A percentile compares a stretch with the other conserved stretches of the same genome.
These are phyloP conservation scores for Heterocephalus glaber DNA, from an alignment of 2,113 vertebrate genomes.

Conservation along the genomic window DNA sequence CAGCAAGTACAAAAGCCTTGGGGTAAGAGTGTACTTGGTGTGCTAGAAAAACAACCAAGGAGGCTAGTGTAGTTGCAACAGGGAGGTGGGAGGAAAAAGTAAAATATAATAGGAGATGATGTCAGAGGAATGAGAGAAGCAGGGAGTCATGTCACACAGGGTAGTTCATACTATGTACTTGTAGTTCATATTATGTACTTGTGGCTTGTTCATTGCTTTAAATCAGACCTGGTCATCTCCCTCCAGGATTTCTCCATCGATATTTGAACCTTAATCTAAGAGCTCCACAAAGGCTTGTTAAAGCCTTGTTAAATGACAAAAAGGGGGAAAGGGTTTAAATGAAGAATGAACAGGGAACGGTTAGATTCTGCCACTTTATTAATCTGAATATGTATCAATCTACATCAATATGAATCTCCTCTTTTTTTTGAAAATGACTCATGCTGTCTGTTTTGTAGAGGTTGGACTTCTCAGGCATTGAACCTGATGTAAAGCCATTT, in stretches of 20 bases:
- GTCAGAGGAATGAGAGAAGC: background rate
- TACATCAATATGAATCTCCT: background rate
- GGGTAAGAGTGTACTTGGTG: background rate
- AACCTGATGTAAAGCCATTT: slow-evolving; percentile 96
- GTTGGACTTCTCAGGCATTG: slow-evolving; percentile 96
- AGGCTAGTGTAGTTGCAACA: background rate
- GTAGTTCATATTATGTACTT: background rate
- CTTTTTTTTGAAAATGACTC: slow-evolving; percentile 63
- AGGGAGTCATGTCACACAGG: background rate
- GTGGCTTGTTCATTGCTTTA: background rate
- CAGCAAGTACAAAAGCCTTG: slow-evolving; percentile 30
- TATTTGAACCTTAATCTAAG: background rate
- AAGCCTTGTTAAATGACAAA: background rate
- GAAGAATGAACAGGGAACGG: background rate
- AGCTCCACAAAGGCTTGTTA: background rate
- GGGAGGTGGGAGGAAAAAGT: background rate
- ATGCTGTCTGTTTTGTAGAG: slow-evolving; percentile 86
- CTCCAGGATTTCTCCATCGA: background rate
- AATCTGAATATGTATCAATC: background rate
- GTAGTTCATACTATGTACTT: background rate
- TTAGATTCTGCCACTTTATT: slow-evolving; percentile 21
- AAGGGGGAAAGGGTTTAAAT: background rate
- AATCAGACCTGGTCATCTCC: background rate
- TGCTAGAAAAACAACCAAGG: slow-evolving; percentile 29
- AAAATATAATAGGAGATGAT: background rate